Base-by-base conservation (phyloP, 2,797 vertebrate species). In the Melanotaenia parkinsoni region DNA sequence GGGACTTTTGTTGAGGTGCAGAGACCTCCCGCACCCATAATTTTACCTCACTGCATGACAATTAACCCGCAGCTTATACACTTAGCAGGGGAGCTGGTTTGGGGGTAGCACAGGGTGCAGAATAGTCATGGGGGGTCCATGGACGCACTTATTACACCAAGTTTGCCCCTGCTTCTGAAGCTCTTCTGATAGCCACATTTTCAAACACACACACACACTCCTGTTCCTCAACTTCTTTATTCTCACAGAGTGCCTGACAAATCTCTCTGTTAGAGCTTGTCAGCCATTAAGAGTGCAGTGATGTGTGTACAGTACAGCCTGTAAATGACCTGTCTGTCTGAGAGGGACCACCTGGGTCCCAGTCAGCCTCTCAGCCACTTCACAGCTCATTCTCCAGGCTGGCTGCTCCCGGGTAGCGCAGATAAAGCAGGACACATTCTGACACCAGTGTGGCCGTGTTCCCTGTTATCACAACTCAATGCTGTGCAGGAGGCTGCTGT, bases 31-130 rank as follows among this genome's bases (percentile, higher is more conserved):
- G 72, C 88, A 91, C 87, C 89, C 91, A 89, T 74, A 81, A 87
- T 92, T 93, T 91, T 92, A 91, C 92, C 86, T 89, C 91, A 86
- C 89, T 83, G 90, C 86, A 87, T 89, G 91, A 87, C 92, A 94
- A 94, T 95, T 95, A 95, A 94, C 95, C 92, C 88, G 16, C 40
- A 82, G 90, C 89, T 85, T 84, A 80, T 78, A 76, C 74, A 81
- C 83, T 61, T 75, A 84, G 91, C 76, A 63, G 90, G 92, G 88
- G 91, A 89, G 77, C 83, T 70, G 74, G 61, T 86, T 74, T 72
- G 58, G 83, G 84, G 89, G 83, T 71, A 67, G 59, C 43, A 66
- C 65, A 64, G 84, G 85, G 86, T 90, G 86, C 83, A 70, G 72
- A 76, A 64, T 74, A 85, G 83, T 89, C 72, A 66, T 70, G 53